Conservation (phyloP, 2,113 vertebrate species). For the Eulacestoma nigropectus region DNA sequence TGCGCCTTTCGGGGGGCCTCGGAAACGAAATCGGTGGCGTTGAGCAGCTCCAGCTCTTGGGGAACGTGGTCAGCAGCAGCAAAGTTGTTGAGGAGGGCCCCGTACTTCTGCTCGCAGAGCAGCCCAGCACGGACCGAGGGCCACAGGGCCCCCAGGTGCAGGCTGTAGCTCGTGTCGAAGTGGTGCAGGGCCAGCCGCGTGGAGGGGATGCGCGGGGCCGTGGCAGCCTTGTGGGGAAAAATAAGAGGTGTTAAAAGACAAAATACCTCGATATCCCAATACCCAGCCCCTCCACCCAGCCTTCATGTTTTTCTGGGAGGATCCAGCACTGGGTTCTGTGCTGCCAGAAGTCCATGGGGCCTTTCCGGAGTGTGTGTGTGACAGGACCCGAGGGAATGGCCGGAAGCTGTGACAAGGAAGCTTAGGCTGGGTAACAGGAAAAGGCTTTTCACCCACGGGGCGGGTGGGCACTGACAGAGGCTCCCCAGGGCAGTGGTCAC, state of each 20-base stretch:
- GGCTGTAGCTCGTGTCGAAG: slow-evolving; percentile 80
- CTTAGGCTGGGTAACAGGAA: fast-evolving
- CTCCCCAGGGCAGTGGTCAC: background rate
- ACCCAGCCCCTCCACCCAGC: too few relatives aligned
- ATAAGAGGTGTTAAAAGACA: background rate
- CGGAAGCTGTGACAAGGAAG: background rate
- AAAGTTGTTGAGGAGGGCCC: slow-evolving; percentile 90
- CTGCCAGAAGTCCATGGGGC: background rate
- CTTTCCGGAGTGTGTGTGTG: fast-evolving
- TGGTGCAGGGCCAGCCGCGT: slow-evolving; percentile 81
- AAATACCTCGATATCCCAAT: fast-evolving
- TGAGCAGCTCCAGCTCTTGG: slow-evolving; percentile 66
- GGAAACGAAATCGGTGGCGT: slow-evolving; percentile 78
- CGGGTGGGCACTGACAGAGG: background rate
- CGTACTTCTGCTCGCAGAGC: slow-evolving; percentile 90
- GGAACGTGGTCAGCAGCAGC: background rate
- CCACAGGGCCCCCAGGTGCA: slow-evolving; percentile 82
- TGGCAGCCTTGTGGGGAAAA: slow-evolving; percentile 74
- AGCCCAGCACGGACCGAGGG: slow-evolving; percentile 80
- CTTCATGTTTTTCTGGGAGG: fast-evolving
- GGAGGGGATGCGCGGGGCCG: slow-evolving; percentile 65
- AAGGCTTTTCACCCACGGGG: background rate
- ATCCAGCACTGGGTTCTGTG: fast-evolving
- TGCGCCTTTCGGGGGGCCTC: background rate
- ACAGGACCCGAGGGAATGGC: background rate